Evolutionary conservation across 1,140 invertebrate species (phyloP).

Genomic region (Drosophila melanogaster): Release_6_plus_ISO1_MT NT_033777.3:24112501-24113000

Average conservation of each 20-base stretch:
- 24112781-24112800: no score
- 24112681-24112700: background rate
- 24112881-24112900: no score
- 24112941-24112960: background rate
- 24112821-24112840: no score
- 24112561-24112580: background rate
- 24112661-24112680: background rate
- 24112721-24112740: background rate
- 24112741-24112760: background rate
- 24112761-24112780: no score
- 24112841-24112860: background rate
- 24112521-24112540: background rate
- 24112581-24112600: background rate
- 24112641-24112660: background rate
- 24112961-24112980: slow-evolving; percentile 28
- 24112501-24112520: background rate
- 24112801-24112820: no score
- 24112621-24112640: slow-evolving; percentile 6
- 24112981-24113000: slow-evolving; percentile 36
- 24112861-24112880: no score
- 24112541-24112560: background rate
- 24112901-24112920: no score
- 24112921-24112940: background rate
- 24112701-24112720: background rate
- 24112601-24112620: background rate